Base-by-base conservation (phyloP, 2,113 vertebrate species). In the Callithrix jacchus region DNA sequence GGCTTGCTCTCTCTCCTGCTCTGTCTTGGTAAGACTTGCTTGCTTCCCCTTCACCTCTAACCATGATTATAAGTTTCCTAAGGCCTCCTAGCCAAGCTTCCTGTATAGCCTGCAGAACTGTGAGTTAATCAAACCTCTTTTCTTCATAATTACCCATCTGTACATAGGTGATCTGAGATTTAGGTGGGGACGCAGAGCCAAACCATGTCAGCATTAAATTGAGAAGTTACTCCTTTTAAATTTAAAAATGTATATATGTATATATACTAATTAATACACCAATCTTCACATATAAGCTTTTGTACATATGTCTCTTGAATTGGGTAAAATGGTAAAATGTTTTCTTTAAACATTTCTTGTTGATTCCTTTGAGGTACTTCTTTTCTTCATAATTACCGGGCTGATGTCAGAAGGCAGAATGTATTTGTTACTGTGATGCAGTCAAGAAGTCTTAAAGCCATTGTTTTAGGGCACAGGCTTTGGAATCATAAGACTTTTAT, bases 171-270 rank as follows among this genome's bases (percentile, higher is more conserved):
- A 52, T 52, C 49, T 52, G 14, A 52, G 49, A 52, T 52, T 52
- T 52, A 52, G 49, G 16, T 52, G 49, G 49, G 49, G 49, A 52
- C 14, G 5, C 49, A 52, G 49, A 52, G 16, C 49, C 16, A 52
- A 52, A 52, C 49, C 14, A 52, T 52, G 17, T 52, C 49, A 52
- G 6, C 30, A 54, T 37, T 84, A 61, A 68, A 54, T 47, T 92
- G 89, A 91, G 16, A 91, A 42, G 14, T 49, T 84, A 73, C 32
- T 92, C 73, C 35, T 91, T 88, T 91, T 86, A 61, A 83, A 79
- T 58, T 52, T 68, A 56, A 91, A 23, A 74, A 37, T 58, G 35
- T 86, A 1, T 80, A 17, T 76, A 16, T 56, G 11, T 49, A 10
- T 30, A 18, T 23, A 0, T 87, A 8, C 49, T 52, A 52, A 52